These are phyloP conservation scores for Chlorodrepanis virens DNA, from an alignment of 2,113 vertebrate genomes.

Conservation along the genomic window DNA sequence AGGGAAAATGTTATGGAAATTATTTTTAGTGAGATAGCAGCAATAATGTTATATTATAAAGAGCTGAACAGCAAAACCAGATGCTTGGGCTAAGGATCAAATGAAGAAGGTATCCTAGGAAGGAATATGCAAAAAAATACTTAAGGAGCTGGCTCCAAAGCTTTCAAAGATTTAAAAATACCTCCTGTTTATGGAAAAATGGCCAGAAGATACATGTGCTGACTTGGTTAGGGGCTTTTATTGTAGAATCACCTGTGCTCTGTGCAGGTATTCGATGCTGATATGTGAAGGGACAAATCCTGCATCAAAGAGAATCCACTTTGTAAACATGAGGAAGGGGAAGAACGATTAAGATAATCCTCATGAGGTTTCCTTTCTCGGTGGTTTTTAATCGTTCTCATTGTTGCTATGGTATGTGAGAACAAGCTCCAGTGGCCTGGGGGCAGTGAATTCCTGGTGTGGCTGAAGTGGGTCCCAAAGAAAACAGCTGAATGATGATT, in stretches of 20 bases:
- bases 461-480: constrained; percentile 3
- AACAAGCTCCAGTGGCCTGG: background rate
- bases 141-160: background rate
- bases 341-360: background rate
- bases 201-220: background rate
- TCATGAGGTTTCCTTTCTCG: background rate
- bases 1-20: background rate
- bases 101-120: background rate
- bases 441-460: background rate
- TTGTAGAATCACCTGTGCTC: background rate
- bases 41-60: background rate
- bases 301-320: background rate
- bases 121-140: background rate
- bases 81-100: background rate
- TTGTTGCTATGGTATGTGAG: background rate
- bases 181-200: background rate
- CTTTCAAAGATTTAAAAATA: background rate
- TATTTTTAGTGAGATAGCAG: background rate
- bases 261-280: background rate
- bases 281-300: background rate
- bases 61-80: background rate
- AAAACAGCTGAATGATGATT: constrained; percentile 20
- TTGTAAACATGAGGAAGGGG: background rate
- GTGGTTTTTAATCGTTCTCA: background rate
- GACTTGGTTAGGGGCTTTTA: background rate